These are phyloP conservation scores for Globia sparganii DNA, from an alignment of 2,888 invertebrate genomes.

Conservation along the genomic window DNA sequence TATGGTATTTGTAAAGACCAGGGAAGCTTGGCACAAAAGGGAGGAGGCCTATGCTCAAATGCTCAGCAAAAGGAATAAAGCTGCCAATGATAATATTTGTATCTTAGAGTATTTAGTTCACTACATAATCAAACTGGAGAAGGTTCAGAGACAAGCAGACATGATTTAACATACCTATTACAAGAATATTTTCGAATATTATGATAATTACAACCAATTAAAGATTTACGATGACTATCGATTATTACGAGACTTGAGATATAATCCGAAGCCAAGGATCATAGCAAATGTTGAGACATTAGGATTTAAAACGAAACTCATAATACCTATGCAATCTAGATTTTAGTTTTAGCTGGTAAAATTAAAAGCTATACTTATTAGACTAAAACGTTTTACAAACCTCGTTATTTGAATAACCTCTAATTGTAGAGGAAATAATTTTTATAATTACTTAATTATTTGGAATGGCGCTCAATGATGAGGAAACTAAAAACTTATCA, in stretches of 20 bases:
- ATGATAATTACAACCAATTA: slow-evolving; percentile 45
- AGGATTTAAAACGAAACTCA: slow-evolving; percentile 16
- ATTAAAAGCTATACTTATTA: background rate
- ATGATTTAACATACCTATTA: slow-evolving; percentile 26
- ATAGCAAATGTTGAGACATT: slow-evolving; percentile 33
- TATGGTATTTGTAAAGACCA: no score
- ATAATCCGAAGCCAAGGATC: slow-evolving; percentile 55
- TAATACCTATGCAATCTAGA: slow-evolving; percentile 37
- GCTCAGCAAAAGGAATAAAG: background rate
- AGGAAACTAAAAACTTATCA: background rate
- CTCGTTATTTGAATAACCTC: slow-evolving; percentile 21
- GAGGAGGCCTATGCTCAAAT: no score
- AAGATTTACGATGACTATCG: slow-evolving; percentile 51
- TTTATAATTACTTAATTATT: background rate
- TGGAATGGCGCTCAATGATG: background rate
- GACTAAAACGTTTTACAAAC: slow-evolving; percentile 22
- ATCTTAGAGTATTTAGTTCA: background rate
- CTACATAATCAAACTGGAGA: background rate
- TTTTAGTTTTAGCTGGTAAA: slow-evolving; percentile 13
- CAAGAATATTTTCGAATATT: slow-evolving; percentile 48
- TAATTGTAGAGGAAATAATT: slow-evolving; percentile 17
- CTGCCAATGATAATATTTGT: background rate
- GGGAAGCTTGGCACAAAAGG: background rate
- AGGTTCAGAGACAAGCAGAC: background rate
- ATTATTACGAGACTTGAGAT: slow-evolving; percentile 42